A percentile compares a stretch with the other conserved stretches of the same genome.
phyloP scores from a whole-genome alignment of 1,140 invertebrate species.

The Rhopalosiphum padi region DNA sequence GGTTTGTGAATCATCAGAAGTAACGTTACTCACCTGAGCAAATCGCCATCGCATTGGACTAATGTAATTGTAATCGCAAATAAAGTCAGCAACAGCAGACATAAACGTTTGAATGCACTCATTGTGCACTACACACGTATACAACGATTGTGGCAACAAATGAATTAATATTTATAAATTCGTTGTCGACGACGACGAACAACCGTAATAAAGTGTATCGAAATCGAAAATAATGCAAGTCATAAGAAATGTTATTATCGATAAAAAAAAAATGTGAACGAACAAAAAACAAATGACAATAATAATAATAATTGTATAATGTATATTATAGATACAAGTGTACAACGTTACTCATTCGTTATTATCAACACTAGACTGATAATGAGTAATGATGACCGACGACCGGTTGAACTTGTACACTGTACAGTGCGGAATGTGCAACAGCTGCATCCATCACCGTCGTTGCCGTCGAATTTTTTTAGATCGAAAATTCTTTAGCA shows the following conservation, averaged over 20 bases:
- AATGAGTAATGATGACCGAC: neutral
- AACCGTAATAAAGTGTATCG: neutral
- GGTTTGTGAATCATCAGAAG: neutral
- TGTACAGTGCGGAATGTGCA: neutral
- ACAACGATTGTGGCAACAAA: neutral
- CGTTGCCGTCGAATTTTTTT: too few species aligned
- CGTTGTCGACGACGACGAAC: neutral
- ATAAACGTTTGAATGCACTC: neutral
- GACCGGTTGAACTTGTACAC: neutral
- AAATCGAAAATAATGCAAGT: constrained; percentile 3
- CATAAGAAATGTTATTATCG: neutral
- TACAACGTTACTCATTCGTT: neutral
- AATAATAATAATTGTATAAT: neutral
- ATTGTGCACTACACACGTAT: neutral
- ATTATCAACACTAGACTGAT: neutral
- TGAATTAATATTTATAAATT: neutral
- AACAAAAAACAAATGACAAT: neutral
- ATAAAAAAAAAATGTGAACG: neutral
- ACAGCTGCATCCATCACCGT: too few species aligned
- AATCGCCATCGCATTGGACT: neutral
- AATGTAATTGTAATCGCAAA: neutral
- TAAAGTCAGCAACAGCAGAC: neutral
- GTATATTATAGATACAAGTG: neutral
- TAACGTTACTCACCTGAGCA: neutral
- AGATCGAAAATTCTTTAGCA: too few species aligned